Evolutionary conservation across 2,888 invertebrate species (phyloP), one percentile per base, ranked within the genome.

Genomic region (Tachina fera): DNA sequence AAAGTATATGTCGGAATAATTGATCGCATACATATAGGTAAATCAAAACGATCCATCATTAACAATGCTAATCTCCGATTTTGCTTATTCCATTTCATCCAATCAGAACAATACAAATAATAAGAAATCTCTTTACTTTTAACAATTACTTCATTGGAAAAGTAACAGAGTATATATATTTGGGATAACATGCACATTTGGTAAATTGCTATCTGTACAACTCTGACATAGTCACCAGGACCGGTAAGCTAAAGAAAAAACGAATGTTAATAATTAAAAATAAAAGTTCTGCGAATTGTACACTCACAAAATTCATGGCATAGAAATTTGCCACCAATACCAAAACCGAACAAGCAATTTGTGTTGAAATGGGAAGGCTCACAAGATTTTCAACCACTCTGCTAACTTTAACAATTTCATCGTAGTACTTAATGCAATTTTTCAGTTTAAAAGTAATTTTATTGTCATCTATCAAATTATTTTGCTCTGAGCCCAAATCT

Each of bases 271-370:
- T 9, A 19, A 51, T 19, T 11, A n/a, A 9, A 10, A 51, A 11
- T 14, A 41, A 16, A 5, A 51, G 6, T 9, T 13, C 9, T 41
- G 16, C 0, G 9, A 41, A 8, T 61, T n/a, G n/a, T 9, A 53
- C 9, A 82, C 87, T 87, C 72, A 91, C 91, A 79, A 89, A 74
- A 0, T 91, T 89, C 65, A 91, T 87, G 39, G 89, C 89, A 88
- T 91, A 91, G 43, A 91, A 92, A 71, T 90, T 91, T 8, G 90
- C 89, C 0, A 90, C 89, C 22, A 92, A 63, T 1, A 91, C 91
- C 13, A 90, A 58, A 5, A 91, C 88, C 0, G 91, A 91, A 79
- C 90, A 90, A 5, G 89, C 88, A 22, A 91, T 89, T 77, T 91
- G 92, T 6, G 88, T 75, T 1, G 91, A 91, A 60, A 89, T 88